Evolutionary conservation across 2,888 invertebrate species (phyloP), one percentile per base, ranked within the genome.

Genomic region (Caenorhabditis macrosperma): DNA sequence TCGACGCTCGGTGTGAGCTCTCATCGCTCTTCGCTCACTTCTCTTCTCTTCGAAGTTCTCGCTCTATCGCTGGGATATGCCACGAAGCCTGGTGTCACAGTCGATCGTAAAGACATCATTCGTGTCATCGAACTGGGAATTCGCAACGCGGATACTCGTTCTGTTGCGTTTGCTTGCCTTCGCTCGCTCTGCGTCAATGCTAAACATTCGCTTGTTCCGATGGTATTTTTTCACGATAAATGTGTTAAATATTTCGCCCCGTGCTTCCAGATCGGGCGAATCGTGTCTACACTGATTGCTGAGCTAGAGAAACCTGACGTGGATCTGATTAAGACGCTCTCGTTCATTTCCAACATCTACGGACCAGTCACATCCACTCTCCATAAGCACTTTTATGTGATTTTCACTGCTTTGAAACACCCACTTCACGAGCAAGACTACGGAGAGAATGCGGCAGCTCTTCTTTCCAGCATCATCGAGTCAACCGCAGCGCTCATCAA

Each of bases 381-480:
- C 26, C 48, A 82, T 57, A 78, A 78, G 28, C 84, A 84, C 33
- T 82, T 84, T 20, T 84, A 78, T 46, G 81, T 84, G 24, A 64
- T 84, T 17, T 84, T 76, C 59, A 77, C 75, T 0, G 66, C 80
- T 6, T 20, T 84, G 20, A 75, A 66, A 60, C 71, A 74, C 24
- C 83, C 81, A 6, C 57, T 83, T 22, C 75, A 75, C 41, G 50
- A 71, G n/a, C 64, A 82, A 68, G 54, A 66, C 2, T 82, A 78
- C 46, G 80, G 60, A 22, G 46, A 44, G 6, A 50, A 66, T 44
- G 81, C 77, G 5, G 78, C 55, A 1, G 46, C 59, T 26, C 69
- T 84, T 7, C 50, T 84, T 1, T 28, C 81, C 4, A 46, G 24
- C 12, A 77, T 82, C 50, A 66, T 84, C 46, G 72, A 78, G 30